Percentiles rank a stretch among this genome's conserved stretches.
phyloP scores from a whole-genome alignment of 2,113 vertebrate genomes.

The Chauna torquata region DNA sequence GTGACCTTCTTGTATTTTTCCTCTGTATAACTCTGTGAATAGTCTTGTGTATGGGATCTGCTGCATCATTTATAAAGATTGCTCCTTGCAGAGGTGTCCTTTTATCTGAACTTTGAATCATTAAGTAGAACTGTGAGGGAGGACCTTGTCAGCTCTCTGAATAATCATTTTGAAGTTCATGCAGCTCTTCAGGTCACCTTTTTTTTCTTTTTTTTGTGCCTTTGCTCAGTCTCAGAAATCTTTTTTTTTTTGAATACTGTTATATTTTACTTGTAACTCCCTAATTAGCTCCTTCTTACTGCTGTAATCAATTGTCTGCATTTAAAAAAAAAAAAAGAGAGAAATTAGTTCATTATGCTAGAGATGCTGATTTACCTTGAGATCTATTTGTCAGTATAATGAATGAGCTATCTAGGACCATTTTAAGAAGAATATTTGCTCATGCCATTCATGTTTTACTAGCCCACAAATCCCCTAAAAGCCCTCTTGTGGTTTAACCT shows the following conservation, averaged over 20 bases:
- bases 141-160: neutral
- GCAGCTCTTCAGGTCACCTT: neutral
- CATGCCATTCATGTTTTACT: neutral
- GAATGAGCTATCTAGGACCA: neutral
- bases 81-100: neutral
- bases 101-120: slow-evolving; percentile 31
- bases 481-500: neutral
- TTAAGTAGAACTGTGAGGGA: neutral
- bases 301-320: neutral
- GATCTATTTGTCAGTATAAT: neutral
- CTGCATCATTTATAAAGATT: slow-evolving; percentile 22
- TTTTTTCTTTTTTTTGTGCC: neutral
- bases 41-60: slow-evolving; percentile 3
- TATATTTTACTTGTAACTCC: neutral
- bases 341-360: neutral
- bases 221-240: neutral
- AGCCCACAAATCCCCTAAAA: no score
- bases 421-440: neutral
- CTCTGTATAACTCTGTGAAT: neutral
- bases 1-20: slow-evolving; percentile 27
- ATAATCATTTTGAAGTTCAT: neutral
- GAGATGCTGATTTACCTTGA: neutral
- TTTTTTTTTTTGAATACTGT: neutral
- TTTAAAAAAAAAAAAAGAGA: neutral
- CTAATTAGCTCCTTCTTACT: neutral